Base-by-base conservation (phyloP, 2,888 invertebrate species). In the Ornithoptera priamus region DNA sequence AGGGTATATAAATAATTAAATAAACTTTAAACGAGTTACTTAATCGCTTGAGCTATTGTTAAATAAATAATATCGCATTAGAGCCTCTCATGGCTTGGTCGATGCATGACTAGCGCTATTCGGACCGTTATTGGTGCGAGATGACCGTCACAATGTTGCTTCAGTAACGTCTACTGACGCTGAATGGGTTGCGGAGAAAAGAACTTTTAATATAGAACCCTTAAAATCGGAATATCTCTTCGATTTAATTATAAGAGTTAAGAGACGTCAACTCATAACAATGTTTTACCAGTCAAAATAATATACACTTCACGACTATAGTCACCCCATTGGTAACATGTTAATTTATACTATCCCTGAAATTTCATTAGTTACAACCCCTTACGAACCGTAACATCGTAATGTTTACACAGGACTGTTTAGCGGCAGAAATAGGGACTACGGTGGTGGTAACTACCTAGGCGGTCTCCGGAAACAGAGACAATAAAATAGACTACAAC, bases 91-190 rank as follows among this genome's bases (percentile, higher is more conserved):
- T 68, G 61, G 30, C 60, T 62, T 63, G 62, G 56, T 30, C 60
- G 56, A 20, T 76, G 79, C 82, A 78, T 91, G 91, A 91, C 89
- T 84, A 75, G 89, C 87, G 80, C 70, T 80, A 80, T 80, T 73
- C 74, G 72, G 77, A 75, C 80, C 84, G 84, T 89, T 92, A 92
- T 92, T 92, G 88, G 85, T 81, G 78, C 81, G 78, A 85, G 88
- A 87, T 92, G 91, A 92, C 91, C 91, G 86, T 85, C 90, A 89
- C 86, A 85, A 85, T 82, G 76, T 75, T 74, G 78, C 76, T 61
- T 73, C 73, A 65, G 73, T 74, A 71, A 67, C 76, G 72, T 71
- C 72, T 65, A 72, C 72, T 73, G 74, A 74, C 76, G 73, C 71
- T 62, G 36, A 20, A 39, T 24, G 59, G 17, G 50, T 56, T 57